Percentiles rank a stretch among this genome's conserved stretches.
Conservation (phyloP, 2,113 vertebrate genomes). For the Diadophis punctatus region DNA sequence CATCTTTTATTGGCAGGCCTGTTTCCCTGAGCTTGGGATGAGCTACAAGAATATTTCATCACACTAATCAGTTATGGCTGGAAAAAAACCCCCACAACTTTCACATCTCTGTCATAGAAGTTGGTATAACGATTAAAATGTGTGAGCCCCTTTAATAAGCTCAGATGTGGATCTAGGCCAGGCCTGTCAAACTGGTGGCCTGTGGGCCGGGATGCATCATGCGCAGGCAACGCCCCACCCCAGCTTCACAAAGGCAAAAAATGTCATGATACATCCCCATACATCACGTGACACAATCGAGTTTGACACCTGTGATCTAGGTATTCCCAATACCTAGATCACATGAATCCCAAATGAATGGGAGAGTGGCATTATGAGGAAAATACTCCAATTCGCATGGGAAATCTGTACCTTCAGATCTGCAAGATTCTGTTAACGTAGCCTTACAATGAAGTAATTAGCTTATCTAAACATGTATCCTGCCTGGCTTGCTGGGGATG, state of each 20-base stretch:
- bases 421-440: background rate
- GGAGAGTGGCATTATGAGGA: background rate
- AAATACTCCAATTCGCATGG: background rate
- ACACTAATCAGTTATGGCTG: background rate
- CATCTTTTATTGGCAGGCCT: slow-evolving; percentile 30
- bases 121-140: background rate
- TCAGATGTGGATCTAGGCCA: no score
- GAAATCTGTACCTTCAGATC: background rate
- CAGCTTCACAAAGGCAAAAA: no score
- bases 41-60: slow-evolving; percentile 12
- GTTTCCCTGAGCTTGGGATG: background rate
- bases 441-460: background rate
- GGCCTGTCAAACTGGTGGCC: no score
- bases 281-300: no score
- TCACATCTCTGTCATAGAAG: background rate
- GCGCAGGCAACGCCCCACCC: no score
- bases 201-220: no score
- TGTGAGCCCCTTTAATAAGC: background rate
- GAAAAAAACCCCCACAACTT: background rate
- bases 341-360: background rate
- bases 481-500: background rate
- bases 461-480: background rate
- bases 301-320: no score
- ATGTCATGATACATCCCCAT: no score
- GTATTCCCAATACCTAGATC: background rate